phyloP scores from a whole-genome alignment of 2,113 vertebrate genomes.

The Furnarius figulus region DNA sequence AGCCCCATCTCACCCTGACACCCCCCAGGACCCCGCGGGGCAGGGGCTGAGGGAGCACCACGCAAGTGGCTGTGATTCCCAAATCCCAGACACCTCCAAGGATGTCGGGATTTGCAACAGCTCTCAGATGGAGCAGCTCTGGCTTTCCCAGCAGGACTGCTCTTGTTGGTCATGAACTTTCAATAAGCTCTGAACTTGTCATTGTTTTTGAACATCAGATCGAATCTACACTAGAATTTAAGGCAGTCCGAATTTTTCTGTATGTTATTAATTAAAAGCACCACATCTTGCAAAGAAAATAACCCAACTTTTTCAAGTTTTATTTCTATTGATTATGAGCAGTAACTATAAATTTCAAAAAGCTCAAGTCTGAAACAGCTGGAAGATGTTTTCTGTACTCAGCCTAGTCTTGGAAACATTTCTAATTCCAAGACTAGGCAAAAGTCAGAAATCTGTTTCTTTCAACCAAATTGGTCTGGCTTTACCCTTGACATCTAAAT shows the following conservation, averaged over 20 bases:
- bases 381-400: neutral
- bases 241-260: neutral
- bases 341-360: neutral
- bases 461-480: neutral
- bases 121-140: neutral
- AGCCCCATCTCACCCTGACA: neutral
- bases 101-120: accelerated
- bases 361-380: neutral
- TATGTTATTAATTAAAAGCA: neutral
- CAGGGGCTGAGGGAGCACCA: neutral
- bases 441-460: neutral
- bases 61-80: accelerated
- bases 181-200: neutral
- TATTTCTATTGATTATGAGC: neutral
- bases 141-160: neutral
- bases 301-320: neutral
- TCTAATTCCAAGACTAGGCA: neutral
- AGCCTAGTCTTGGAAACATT: neutral
- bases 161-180: neutral
- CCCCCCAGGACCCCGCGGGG: neutral
- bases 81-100: neutral
- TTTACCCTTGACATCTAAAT: neutral
- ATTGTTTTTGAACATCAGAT: neutral
- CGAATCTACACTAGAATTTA: neutral
- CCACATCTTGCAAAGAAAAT: neutral